phyloP scores from a whole-genome alignment of 2,113 vertebrate species.

The Perca schrenkii region DNA sequence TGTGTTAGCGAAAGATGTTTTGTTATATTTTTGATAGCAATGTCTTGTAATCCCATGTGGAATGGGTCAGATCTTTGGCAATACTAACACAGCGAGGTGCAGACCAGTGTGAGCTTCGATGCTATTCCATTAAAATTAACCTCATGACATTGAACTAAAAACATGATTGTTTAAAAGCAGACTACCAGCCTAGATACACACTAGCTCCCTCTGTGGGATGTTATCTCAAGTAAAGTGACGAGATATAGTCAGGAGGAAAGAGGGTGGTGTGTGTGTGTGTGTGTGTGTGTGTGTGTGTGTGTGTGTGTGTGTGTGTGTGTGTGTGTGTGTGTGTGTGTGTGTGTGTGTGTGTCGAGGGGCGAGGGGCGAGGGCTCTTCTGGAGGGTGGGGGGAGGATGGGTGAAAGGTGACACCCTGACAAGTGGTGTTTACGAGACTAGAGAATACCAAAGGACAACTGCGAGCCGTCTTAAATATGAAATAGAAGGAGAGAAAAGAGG shows the following conservation, averaged over 20 bases:
- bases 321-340: too few species aligned
- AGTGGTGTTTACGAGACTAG: slow-evolving; percentile 73
- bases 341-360: background rate
- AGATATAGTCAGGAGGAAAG: background rate
- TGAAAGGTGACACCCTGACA: slow-evolving; percentile 73
- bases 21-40: background rate
- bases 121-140: background rate
- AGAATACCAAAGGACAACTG: slow-evolving; percentile 70
- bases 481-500: slow-evolving; percentile 41
- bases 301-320: slow-evolving; percentile 25
- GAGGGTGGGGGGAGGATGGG: slow-evolving; percentile 13
- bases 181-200: background rate
- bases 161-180: background rate
- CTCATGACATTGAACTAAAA: background rate
- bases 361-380: slow-evolving; percentile 24
- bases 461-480: slow-evolving; percentile 45
- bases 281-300: slow-evolving; percentile 7
- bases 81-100: background rate
- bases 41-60: too few species aligned
- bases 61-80: background rate
- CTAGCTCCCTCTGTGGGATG: slow-evolving; percentile 13
- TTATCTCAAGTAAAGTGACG: slow-evolving; percentile 1
- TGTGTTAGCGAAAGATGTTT: too few species aligned
- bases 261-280: background rate
- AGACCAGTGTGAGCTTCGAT: background rate